These are phyloP conservation scores for Lithobius niger DNA, from an alignment of 1,140 invertebrate species.

Conservation along the genomic window DNA sequence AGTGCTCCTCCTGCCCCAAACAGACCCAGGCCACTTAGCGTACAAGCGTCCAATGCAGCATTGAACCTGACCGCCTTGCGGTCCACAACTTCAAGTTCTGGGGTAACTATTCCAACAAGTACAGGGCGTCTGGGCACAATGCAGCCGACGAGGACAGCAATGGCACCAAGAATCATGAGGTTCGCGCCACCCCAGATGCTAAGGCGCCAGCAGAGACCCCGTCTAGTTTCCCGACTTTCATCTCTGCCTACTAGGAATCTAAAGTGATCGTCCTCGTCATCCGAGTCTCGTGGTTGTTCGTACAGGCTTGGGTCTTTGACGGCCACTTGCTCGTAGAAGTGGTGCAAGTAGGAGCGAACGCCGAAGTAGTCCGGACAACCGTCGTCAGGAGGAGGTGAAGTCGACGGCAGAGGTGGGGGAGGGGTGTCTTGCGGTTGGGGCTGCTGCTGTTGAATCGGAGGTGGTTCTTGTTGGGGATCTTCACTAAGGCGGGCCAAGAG, in stretches of 20 bases:
- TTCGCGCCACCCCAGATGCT: conserved; percentile 35
- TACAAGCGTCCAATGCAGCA: conserved; percentile 37
- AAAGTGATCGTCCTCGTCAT: conserved; percentile 25
- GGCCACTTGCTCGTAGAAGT: conserved; percentile 35
- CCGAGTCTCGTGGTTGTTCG: conserved; percentile 16
- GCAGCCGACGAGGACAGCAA: conserved; percentile 38
- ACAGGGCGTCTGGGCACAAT: conserved; percentile 34
- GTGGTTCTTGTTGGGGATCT: too few relatives aligned
- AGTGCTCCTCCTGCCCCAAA: conserved; percentile 40
- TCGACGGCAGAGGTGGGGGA: too few relatives aligned
- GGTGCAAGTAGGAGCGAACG: conserved; percentile 36
- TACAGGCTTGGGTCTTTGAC: conserved; percentile 28
- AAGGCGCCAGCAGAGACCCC: conserved; percentile 35
- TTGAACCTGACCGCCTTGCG: conserved; percentile 35
- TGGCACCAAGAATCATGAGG: conserved; percentile 34
- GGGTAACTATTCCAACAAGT: conserved; percentile 30
- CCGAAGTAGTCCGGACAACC: conserved; percentile 33
- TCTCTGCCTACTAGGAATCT: conserved; percentile 27
- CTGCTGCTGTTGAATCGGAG: too few relatives aligned
- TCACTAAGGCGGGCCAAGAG: too few relatives aligned
- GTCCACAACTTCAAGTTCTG: conserved; percentile 36
- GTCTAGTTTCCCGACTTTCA: conserved; percentile 24
- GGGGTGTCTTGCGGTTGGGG: too few relatives aligned
- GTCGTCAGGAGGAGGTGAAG: too few relatives aligned
- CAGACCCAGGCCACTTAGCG: conserved; percentile 36